Conservation (phyloP, 2,113 vertebrate genomes). For the Burhinus oedicnemus region DNA sequence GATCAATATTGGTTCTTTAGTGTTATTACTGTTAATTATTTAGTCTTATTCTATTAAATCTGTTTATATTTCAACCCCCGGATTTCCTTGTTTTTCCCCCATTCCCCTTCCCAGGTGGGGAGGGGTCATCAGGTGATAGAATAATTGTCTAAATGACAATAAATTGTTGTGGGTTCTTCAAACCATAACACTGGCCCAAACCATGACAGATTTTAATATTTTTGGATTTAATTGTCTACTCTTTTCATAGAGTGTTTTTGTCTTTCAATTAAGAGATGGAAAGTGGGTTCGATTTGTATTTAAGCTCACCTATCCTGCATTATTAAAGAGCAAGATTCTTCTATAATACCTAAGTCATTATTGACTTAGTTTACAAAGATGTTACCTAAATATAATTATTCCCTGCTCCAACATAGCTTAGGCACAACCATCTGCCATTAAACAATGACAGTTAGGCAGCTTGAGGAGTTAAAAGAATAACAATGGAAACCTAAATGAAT, state of each 20-base stretch:
- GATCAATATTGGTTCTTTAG: no score
- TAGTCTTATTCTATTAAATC: no score
- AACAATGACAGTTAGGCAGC: not conserved
- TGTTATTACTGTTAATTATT: no score
- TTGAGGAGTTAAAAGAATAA: not conserved
- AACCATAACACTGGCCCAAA: no score
- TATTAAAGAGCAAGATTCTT: not conserved
- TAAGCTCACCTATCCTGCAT: not conserved
- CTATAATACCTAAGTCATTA: not conserved
- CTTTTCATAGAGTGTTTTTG: not conserved
- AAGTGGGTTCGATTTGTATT: not conserved
- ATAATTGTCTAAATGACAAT: no score
- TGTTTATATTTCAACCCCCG: no score
- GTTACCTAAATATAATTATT: not conserved
- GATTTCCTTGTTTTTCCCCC: no score
- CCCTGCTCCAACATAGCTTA: not conserved
- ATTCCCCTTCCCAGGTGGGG: no score
- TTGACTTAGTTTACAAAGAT: not conserved
- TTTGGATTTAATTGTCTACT: not conserved
- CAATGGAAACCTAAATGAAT: not conserved
- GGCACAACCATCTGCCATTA: not conserved
- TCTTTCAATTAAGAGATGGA: not conserved
- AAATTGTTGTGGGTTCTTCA: no score
- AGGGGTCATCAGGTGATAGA: no score
- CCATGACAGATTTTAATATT: no score